These are phyloP conservation scores for Metridium senile DNA, from an alignment of 92 coral and sea anemone genomes.

Conservation along the genomic window DNA sequence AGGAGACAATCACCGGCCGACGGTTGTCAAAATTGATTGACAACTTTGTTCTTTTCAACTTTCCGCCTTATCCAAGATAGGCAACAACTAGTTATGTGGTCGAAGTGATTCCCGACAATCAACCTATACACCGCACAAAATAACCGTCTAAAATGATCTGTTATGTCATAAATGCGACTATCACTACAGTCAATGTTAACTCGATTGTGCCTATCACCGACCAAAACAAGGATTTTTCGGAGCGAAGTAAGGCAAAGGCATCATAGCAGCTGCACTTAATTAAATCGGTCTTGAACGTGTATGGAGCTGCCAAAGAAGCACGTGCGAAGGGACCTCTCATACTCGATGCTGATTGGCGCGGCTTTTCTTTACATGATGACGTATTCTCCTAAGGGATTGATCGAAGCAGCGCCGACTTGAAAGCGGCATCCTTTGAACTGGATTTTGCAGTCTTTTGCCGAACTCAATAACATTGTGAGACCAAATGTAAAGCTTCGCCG, in stretches of 20 bases:
- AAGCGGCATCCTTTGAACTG: conserved; percentile 96
- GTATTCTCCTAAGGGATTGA: conserved; percentile 99
- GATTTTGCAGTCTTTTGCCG: conserved; percentile 80
- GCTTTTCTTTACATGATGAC: conserved; percentile 89
- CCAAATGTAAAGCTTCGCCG: conserved; percentile 90
- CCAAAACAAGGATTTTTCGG: conserved; percentile 57
- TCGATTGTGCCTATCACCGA: conserved; percentile 11
- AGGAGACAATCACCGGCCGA: conserved; percentile 82
- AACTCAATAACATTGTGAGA: conserved; percentile 92
- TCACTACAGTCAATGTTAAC: conserved; percentile 21
- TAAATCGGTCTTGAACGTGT: conserved; percentile 98
- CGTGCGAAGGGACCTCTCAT: conserved; percentile 87
- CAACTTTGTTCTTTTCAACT: conserved; percentile 69
- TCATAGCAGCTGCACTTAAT: conserved; percentile 99
- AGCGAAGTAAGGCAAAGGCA: conserved; percentile 61
- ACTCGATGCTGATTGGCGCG: conserved; percentile 94
- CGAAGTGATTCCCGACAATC: conserved; percentile 65
- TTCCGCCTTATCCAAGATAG: conserved; percentile 90
- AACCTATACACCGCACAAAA: conserved; percentile 70
- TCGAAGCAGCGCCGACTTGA: conserved; percentile 96
- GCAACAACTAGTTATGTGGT: conserved; percentile 88
- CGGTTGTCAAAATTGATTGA: conserved; percentile 95
- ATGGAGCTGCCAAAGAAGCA: conserved; percentile 92
- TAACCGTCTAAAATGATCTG: conserved; percentile 25
- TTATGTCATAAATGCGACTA: background rate